Evolutionary conservation across 2,888 invertebrate genomes (phyloP), one percentile per base, ranked within the genome.

Genomic region (Tribolium freemani): DNA sequence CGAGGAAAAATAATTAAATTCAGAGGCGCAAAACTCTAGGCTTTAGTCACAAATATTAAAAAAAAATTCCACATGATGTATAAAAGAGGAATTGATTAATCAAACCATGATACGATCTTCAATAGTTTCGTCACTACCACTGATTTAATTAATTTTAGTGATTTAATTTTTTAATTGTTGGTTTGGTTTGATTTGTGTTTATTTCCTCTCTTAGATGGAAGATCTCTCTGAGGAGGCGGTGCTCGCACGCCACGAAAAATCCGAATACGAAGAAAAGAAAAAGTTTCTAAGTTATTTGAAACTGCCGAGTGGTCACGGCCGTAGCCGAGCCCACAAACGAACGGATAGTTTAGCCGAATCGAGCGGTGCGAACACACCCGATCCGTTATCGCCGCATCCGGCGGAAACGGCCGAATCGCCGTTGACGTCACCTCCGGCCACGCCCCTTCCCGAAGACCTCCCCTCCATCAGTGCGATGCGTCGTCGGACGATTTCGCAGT

Each of bases 151-250:
- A 21, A 2, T 26, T 26, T 3, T 26, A 16, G 26, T 26, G 26
- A 16, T 26, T 21, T 21, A 3, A 3, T 21, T 26, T 26, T 38
- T 38, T 38, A 38, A 3, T n/a, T n/a, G n/a, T 5, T 38, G 26
- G 0, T 26, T 26, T 26, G 26, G 26, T 26, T 26, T 26, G 21
- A 66, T 54, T 31, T 31, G 31, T 54, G 6, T 54, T 10, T 45
- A 38, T 57, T 21, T 67, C 79, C 75, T 16, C 16, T 16, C 1
- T 26, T 75, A 90, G 90, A 88, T 89, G 61, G 96, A 97, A 86
- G 96, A 97, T 85, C 88, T 94, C 71, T 92, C 94, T 0, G 96
- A 96, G 72, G 91, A 92, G 71, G 90, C 92, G 0, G 91, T 93
- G 78, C 84, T 88, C 2, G 84, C 87, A 48, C 90, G 97, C 1